Conservation (phyloP, 2,113 vertebrate species). For the Podilymbus podiceps region DNA sequence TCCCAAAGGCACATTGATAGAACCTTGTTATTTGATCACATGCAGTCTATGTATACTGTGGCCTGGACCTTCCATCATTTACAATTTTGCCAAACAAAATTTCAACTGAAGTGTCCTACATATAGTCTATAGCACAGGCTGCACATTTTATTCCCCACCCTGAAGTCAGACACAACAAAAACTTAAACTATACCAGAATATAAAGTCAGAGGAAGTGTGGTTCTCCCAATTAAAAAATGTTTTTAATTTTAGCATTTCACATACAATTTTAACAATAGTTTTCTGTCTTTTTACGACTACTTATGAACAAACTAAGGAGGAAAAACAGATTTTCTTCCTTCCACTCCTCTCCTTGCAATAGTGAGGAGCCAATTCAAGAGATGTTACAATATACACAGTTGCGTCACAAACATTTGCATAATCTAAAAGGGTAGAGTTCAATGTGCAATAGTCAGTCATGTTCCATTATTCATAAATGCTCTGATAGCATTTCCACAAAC, state of each 20-base stretch:
- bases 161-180: background rate
- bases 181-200: background rate
- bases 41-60: fast-evolving
- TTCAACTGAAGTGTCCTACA: background rate
- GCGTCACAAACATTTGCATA: constrained; percentile 28
- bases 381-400: background rate
- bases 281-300: background rate
- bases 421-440: constrained; percentile 42
- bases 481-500: constrained; percentile 18
- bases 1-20: background rate
- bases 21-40: background rate
- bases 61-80: background rate
- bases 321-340: background rate
- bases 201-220: background rate
- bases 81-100: background rate
- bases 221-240: background rate
- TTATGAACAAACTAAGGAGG: background rate
- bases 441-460: background rate
- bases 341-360: background rate
- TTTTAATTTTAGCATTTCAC: background rate
- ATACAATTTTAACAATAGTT: background rate
- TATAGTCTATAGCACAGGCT: background rate
- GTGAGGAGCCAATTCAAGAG: background rate
- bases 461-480: constrained; percentile 54
- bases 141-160: background rate